Evolutionary conservation across 2,113 vertebrate genomes (phyloP), one percentile per base, ranked within the genome.

Genomic region (Melanocharis versteri): DNA sequence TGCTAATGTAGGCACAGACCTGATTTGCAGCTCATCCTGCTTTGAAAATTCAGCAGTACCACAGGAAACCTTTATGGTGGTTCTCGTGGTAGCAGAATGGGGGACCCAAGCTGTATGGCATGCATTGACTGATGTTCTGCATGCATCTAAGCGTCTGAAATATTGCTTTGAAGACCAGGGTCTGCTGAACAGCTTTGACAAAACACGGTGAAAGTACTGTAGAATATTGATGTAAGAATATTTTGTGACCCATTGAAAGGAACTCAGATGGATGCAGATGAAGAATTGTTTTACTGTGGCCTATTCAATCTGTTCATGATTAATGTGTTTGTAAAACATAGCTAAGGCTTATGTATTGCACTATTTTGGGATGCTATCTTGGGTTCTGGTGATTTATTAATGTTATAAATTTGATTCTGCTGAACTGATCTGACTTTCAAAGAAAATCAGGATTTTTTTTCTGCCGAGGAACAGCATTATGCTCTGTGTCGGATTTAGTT

Each of bases 311-410:
- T 84, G 39, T 70, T 94, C 4, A 7, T 83, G 82, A 95, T 95
- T 79, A 88, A 87, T 86, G 45, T 83, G 62, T 94, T 95, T 93
- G 90, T 91, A 96, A 96, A 91, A 87, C 42, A 48, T 39, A 69
- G 27, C 45, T 91, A 79, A 85, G 57, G 31, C 54, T 78, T 94
- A 83, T 50, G 30, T 82, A 72, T 93, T 79, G 33, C 50, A 70
- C 58, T 83, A 22, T 83, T 97, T 89, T 65, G 70, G 87, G 93
- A 93, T 91, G 45, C n/a, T 94, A 23, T 94, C 78, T 87, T 90
- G 42, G 39, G 24, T 85, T 96, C 83, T 73, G 71, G 35, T 85
- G 84, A 85, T 96, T 87, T 96, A 85, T 91, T 93, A 39, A 70
- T 33, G 39, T 83, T 81, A 66, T 58, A 66, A 89, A 93, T 95